phyloP scores from a whole-genome alignment of 2,888 invertebrate genomes.

The Tolmerus cingulatus region DNA sequence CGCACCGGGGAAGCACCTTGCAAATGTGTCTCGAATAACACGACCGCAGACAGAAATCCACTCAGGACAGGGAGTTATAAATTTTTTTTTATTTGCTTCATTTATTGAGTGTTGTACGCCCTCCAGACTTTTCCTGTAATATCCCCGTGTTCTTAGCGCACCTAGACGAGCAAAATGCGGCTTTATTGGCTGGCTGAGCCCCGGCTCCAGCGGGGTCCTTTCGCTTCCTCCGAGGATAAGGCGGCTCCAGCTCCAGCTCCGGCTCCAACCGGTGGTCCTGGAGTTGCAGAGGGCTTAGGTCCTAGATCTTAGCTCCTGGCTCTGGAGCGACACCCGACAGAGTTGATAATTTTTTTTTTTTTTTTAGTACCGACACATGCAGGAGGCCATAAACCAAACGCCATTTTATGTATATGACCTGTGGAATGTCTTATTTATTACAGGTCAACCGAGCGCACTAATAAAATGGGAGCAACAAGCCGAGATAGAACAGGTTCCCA shows the following conservation, averaged over 20 bases:
- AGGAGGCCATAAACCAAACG: conserved; percentile 33
- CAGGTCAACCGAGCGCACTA: conserved; percentile 37
- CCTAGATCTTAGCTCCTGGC: neutral
- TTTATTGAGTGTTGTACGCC: conserved; percentile 31
- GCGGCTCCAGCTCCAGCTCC: neutral
- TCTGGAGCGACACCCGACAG: neutral
- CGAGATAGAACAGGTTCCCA: conserved; percentile 28
- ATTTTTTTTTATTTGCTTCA: conserved; percentile 39
- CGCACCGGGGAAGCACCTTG: conserved; percentile 21
- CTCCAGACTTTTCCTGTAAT: neutral
- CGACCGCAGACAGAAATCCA: conserved; percentile 17
- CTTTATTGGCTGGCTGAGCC: neutral
- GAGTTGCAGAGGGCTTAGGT: neutral
- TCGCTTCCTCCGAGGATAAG: neutral
- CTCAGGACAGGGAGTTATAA: conserved; percentile 25
- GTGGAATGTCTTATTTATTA: conserved; percentile 43
- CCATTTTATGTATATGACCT: conserved; percentile 42
- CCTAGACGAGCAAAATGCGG: neutral
- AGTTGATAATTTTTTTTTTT: neutral
- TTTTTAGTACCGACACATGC: conserved; percentile 32
- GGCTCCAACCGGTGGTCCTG: neutral
- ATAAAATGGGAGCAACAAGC: conserved; percentile 40
- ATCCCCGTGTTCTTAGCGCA: neutral
- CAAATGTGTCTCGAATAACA: conserved; percentile 30
- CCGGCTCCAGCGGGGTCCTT: neutral